A percentile compares a stretch with the other conserved stretches of the same genome.
These are phyloP conservation scores for Lacerta viridis DNA, from an alignment of 2,797 vertebrate genomes.

Conservation along the genomic window DNA sequence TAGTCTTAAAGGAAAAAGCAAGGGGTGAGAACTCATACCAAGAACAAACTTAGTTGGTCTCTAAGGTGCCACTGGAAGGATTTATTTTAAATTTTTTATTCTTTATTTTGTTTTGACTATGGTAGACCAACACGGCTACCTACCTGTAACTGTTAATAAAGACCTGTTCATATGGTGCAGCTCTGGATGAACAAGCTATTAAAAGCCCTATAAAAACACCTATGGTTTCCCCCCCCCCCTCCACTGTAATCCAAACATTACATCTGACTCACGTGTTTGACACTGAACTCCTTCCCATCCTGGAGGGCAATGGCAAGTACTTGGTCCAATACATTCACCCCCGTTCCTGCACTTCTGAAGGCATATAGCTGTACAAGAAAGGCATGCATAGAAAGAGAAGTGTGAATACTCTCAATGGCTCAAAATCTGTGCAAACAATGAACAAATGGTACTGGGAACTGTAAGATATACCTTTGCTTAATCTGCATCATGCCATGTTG, in stretches of 20 bases:
- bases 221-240: not conserved
- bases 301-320: constrained; percentile 85
- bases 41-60: too few relatives aligned
- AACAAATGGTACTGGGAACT: not conserved
- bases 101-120: too few relatives aligned
- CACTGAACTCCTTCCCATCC: constrained; percentile 91
- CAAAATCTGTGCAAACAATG: not conserved
- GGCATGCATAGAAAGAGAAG: not conserved
- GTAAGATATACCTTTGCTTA: not conserved
- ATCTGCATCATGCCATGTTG: too few relatives aligned
- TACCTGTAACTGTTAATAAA: too few relatives aligned
- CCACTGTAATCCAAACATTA: not conserved
- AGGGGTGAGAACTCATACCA: too few relatives aligned
- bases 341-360: constrained; percentile 91
- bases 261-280: constrained; percentile 87
- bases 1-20: too few relatives aligned
- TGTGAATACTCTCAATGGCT: not conserved
- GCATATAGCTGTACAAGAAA: constrained; percentile 84
- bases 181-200: not conserved
- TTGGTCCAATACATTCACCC: constrained; percentile 90
- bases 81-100: too few relatives aligned
- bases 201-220: constrained; percentile 3
- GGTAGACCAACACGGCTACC: too few relatives aligned
- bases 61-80: too few relatives aligned
- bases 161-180: too few relatives aligned